A percentile compares a stretch with the other conserved stretches of the same genome.
phyloP scores from a whole-genome alignment of 35 echinoderm and acorn worm species.

The Apostichopus japonicus region DNA sequence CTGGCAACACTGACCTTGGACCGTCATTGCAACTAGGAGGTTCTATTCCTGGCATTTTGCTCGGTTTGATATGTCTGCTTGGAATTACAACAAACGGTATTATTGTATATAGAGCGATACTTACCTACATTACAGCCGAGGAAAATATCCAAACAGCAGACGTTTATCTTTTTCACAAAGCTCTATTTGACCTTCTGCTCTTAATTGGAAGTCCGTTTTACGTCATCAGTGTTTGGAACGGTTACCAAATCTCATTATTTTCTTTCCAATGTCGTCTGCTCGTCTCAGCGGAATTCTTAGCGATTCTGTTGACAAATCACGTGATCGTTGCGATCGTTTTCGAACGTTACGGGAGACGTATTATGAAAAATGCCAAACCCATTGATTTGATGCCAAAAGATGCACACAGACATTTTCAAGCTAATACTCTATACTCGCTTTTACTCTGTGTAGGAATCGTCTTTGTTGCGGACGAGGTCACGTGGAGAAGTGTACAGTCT shows the following conservation, averaged over 20 bases:
- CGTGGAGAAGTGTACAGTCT: not conserved
- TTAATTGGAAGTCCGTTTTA: slow-evolving; percentile 23
- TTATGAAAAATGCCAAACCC: not conserved
- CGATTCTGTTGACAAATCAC: slow-evolving; percentile 22
- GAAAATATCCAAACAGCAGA: slow-evolving; percentile 16
- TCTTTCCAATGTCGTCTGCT: slow-evolving; percentile 6
- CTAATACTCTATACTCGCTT: slow-evolving; percentile 10
- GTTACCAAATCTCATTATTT: not conserved
- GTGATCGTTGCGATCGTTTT: slow-evolving; percentile 22
- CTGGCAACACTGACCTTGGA: too few species aligned
- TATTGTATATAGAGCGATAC: not conserved
- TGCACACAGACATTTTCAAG: slow-evolving; percentile 23
- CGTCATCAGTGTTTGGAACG: slow-evolving; percentile 34
- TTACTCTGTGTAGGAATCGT: not conserved
- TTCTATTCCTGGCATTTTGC: not conserved
- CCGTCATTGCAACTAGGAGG: too few species aligned
- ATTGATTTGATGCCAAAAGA: not conserved
- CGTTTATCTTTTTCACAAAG: slow-evolving; percentile 26
- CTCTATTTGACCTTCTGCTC: slow-evolving; percentile 6
- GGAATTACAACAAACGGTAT: slow-evolving; percentile 4
- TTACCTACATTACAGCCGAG: not conserved
- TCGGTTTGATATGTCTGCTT: not conserved
- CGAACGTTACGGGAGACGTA: slow-evolving; percentile 20
- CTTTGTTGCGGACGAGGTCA: slow-evolving; percentile 26
- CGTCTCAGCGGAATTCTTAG: slow-evolving; percentile 13